phyloP scores from a whole-genome alignment of 2,797 vertebrate genomes.

The Iguana delicatissima region DNA sequence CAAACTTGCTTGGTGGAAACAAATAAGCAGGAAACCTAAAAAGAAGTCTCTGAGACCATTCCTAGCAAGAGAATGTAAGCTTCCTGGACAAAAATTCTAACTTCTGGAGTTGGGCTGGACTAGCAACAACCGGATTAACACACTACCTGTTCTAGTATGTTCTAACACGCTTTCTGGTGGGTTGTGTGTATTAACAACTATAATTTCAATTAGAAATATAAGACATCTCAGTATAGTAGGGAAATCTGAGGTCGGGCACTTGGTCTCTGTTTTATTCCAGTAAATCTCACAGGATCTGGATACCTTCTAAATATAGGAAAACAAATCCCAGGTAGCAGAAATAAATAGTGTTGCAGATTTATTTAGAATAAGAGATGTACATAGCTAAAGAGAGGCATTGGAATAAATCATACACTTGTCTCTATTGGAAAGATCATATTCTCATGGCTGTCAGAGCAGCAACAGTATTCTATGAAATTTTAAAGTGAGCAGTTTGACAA shows the following conservation, averaged over 20 bases:
- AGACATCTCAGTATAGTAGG: not conserved
- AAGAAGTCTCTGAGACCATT: not conserved
- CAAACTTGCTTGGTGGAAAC: not conserved
- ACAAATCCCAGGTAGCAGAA: not conserved
- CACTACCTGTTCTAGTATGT: not conserved
- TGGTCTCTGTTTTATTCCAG: not conserved
- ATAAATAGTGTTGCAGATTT: not conserved
- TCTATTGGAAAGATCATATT: constrained; percentile 29
- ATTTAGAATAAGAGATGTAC: not conserved
- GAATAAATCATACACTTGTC: not conserved
- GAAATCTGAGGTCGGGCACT: not conserved
- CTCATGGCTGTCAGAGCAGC: constrained; percentile 27
- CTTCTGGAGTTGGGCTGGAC: not conserved
- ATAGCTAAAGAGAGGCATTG: not conserved
- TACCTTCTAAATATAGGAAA: not conserved
- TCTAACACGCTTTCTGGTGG: not conserved
- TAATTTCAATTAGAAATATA: not conserved
- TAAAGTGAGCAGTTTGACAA: constrained; percentile 52
- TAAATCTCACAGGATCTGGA: not conserved
- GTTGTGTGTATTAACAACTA: too few species aligned
- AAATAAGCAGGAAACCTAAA: not conserved
- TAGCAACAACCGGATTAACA: not conserved
- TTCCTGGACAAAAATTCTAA: not conserved
- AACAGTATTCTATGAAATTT: constrained; percentile 54
- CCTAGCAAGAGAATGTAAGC: not conserved